phyloP scores from a whole-genome alignment of 2,797 vertebrate genomes.

The Selene dorsalis region DNA sequence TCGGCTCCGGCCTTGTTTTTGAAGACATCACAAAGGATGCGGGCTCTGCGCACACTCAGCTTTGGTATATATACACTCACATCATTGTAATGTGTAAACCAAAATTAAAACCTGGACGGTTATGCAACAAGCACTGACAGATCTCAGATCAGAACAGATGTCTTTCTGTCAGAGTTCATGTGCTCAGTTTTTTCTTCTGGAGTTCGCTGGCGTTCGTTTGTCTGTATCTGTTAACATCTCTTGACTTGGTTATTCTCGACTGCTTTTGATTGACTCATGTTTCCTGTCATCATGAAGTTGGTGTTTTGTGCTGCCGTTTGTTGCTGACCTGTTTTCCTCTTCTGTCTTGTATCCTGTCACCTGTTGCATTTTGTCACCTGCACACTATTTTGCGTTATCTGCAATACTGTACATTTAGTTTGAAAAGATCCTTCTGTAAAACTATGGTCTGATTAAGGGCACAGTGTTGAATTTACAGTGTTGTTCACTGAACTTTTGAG shows the following conservation, averaged over 20 bases:
- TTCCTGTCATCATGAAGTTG: not conserved
- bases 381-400: not conserved
- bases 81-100: not conserved
- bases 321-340: not conserved
- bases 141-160: not conserved
- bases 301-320: not conserved
- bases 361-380: not conserved
- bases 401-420: not conserved
- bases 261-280: not conserved
- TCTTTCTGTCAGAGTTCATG: not conserved
- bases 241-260: too few species aligned
- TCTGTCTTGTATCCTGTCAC: not conserved
- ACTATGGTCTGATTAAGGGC: not conserved
- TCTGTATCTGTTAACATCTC: too few species aligned
- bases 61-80: not conserved
- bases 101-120: not conserved
- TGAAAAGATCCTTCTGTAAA: not conserved
- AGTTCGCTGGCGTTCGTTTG: too few species aligned
- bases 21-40: not conserved
- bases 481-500: constrained; percentile 9
- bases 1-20: not conserved
- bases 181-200: not conserved
- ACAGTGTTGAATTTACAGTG: not conserved
- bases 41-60: not conserved
- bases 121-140: too few species aligned